These are phyloP conservation scores for Macrophya annulata DNA, from an alignment of 2,888 invertebrate genomes.

Conservation along the genomic window DNA sequence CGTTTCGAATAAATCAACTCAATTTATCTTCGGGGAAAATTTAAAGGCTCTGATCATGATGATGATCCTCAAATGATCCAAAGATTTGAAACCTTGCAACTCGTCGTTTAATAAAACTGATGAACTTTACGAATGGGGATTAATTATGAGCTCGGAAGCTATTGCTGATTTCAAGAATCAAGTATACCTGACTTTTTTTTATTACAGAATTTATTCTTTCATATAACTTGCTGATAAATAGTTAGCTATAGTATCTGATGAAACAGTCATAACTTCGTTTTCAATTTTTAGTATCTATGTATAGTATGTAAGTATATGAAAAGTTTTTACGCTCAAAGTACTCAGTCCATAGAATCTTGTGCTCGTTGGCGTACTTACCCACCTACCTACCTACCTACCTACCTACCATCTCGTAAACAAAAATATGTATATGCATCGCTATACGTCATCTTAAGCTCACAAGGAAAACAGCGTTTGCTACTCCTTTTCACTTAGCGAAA, in stretches of 20 bases:
- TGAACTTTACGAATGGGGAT: neutral
- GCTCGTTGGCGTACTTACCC: neutral
- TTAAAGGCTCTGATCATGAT: neutral
- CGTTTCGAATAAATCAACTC: neutral
- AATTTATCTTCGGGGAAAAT: neutral
- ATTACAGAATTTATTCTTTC: neutral
- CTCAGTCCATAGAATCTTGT: constrained; percentile 32
- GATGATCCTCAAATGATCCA: neutral
- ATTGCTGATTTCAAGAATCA: neutral
- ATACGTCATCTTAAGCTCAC: constrained; percentile 21
- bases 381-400: too few species aligned
- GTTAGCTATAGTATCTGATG: neutral
- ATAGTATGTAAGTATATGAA: neutral
- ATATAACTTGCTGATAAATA: neutral
- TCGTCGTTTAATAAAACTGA: neutral
- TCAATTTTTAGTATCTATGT: neutral
- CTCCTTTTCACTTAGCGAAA: constrained; percentile 53
- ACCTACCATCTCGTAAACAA: constrained; percentile 28
- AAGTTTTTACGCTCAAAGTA: constrained; percentile 6
- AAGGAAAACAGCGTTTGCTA: constrained; percentile 37
- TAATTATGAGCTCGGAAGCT: neutral
- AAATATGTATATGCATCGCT: constrained; percentile 43
- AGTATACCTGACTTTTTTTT: neutral
- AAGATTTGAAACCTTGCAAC: neutral
- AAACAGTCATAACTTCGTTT: constrained; percentile 8